phyloP scores from a whole-genome alignment of 2,797 vertebrate genomes.

The Eremophila alpestris region DNA sequence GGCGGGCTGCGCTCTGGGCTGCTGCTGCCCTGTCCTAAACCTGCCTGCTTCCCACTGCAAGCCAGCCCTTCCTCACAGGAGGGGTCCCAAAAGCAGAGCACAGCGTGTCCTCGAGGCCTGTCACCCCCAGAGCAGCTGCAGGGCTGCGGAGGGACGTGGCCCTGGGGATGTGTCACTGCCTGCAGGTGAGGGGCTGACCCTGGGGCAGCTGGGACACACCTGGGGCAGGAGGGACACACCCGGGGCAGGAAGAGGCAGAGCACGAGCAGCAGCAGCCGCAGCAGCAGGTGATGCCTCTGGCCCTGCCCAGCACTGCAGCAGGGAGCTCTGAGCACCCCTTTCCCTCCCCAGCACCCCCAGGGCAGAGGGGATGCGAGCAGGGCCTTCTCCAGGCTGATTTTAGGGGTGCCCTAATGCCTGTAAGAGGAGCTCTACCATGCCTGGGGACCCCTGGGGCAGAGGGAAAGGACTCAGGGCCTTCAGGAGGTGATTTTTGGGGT shows the following conservation, averaged over 20 bases:
- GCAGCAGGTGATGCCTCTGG: background rate
- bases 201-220: background rate
- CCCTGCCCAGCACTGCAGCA: background rate
- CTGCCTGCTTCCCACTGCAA: conserved; percentile 10
- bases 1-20: background rate
- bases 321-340: background rate
- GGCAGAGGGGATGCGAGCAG: background rate
- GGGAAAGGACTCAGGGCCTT: too few species aligned
- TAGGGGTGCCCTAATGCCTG: too few species aligned
- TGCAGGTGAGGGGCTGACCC: background rate
- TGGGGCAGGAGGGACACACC: background rate
- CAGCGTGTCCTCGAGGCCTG: fast-evolving
- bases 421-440: background rate
- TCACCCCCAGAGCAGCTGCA: background rate
- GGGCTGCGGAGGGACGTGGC: background rate
- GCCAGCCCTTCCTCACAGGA: background rate
- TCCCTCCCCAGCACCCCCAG: background rate
- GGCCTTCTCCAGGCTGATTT: too few species aligned
- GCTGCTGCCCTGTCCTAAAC: background rate
- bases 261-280: background rate
- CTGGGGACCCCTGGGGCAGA: background rate
- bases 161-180: background rate
- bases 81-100: background rate
- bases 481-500: background rate
- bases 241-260: background rate